Percentiles rank a stretch among this genome's conserved stretches.
These are phyloP conservation scores for Drosophila simulans DNA, from an alignment of 1,140 invertebrate species.

Conservation along the genomic window DNA sequence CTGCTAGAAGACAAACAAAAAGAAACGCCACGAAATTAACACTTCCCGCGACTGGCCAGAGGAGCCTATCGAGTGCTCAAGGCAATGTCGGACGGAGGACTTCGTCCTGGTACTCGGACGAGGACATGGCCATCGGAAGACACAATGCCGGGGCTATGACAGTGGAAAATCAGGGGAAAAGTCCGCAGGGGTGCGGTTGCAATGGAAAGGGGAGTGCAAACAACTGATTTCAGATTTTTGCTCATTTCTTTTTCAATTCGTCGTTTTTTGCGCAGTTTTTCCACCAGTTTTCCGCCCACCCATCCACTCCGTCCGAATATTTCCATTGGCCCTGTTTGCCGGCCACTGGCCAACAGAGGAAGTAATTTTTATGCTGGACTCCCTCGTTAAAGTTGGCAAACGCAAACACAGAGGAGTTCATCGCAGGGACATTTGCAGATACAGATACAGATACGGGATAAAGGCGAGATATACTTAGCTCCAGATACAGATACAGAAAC, in stretches of 20 bases:
- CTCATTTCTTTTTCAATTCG: conserved; percentile 80
- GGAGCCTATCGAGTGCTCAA: conserved; percentile 69
- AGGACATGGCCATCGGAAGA: conserved; percentile 34
- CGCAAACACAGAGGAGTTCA: conserved; percentile 47
- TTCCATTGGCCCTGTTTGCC: conserved; percentile 39
- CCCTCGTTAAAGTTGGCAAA: conserved; percentile 71
- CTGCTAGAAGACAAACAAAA: conserved; percentile 67
- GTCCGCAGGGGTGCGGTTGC: not conserved
- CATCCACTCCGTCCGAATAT: not conserved
- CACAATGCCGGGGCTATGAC: conserved; percentile 52
- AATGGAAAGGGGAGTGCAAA: conserved; percentile 45
- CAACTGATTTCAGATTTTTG: conserved; percentile 75
- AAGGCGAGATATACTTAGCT: conserved; percentile 1
- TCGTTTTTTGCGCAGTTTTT: conserved; percentile 73
- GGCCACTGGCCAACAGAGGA: conserved; percentile 69
- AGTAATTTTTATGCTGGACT: conserved; percentile 71
- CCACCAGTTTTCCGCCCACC: conserved; percentile 10
- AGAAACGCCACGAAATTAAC: conserved; percentile 76
- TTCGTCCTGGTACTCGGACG: conserved; percentile 22
- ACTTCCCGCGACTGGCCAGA: conserved; percentile 62
- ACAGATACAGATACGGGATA: conserved; percentile 20
- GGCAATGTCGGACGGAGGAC: conserved; percentile 58
- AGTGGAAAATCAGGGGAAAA: conserved; percentile 5
- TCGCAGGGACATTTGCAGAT: conserved; percentile 15
- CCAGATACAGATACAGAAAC: conserved; percentile 21